These are phyloP conservation scores for Drosophila kanapiae DNA, from an alignment of 1,140 invertebrate species.

Conservation along the genomic window DNA sequence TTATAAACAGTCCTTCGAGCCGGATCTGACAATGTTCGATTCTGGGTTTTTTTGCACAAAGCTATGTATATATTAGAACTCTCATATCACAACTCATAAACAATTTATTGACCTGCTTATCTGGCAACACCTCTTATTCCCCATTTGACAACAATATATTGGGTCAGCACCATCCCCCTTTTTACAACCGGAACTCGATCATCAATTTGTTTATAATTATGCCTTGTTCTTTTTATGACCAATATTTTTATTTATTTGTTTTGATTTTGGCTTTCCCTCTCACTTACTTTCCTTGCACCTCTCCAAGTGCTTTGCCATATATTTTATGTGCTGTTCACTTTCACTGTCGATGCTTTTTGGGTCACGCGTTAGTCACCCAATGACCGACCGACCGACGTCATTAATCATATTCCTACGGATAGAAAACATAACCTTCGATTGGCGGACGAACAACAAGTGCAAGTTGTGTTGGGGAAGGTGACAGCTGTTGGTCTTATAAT, in stretches of 20 bases:
- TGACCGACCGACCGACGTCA: conserved; percentile 32
- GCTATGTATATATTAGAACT: background rate
- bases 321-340: conserved; percentile 49
- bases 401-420: conserved; percentile 46
- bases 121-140: conserved; percentile 6
- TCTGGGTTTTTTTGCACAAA: background rate
- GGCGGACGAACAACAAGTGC: conserved; percentile 10
- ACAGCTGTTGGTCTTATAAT: conserved; percentile 50
- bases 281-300: conserved; percentile 42
- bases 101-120: conserved; percentile 26
- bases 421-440: conserved; percentile 42
- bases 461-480: conserved; percentile 47
- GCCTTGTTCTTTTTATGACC: conserved; percentile 28
- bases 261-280: conserved; percentile 35
- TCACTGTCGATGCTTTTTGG: conserved; percentile 57
- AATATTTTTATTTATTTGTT: conserved; percentile 23
- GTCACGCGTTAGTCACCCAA: conserved; percentile 48
- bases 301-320: conserved; percentile 27
- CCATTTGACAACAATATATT: conserved; percentile 4
- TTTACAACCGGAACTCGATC: conserved; percentile 24
- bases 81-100: background rate
- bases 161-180: background rate
- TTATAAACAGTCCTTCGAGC: no score
- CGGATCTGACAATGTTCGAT: no score
- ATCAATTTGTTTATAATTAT: conserved; percentile 14